phyloP scores from a whole-genome alignment of 2,888 invertebrate species.

The Ptychoptera albimana region DNA sequence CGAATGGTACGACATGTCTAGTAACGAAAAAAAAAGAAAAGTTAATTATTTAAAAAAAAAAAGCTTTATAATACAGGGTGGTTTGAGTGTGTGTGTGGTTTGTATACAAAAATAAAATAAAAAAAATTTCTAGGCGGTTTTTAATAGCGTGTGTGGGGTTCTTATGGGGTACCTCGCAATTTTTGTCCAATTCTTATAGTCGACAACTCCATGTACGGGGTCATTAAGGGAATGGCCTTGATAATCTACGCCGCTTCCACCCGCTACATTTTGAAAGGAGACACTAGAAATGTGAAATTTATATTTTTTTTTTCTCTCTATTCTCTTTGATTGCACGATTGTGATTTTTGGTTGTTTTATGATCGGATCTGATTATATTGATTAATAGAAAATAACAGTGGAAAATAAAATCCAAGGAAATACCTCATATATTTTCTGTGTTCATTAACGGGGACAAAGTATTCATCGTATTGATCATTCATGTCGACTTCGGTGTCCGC shows the following conservation, averaged over 20 bases:
- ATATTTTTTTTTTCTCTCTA: not conserved
- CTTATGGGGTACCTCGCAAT: conserved; percentile 31
- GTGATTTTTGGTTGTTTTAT: not conserved
- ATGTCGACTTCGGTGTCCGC: conserved; percentile 43
- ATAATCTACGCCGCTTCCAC: conserved; percentile 16
- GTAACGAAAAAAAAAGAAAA: not conserved
- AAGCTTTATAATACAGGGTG: no score
- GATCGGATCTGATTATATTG: no score
- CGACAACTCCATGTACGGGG: conserved; percentile 37
- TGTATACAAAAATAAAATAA: no score
- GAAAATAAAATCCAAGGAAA: conserved; percentile 8
- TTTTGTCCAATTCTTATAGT: conserved; percentile 42
- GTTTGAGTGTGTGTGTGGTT: no score
- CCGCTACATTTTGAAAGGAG: conserved; percentile 12
- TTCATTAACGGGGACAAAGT: conserved; percentile 72
- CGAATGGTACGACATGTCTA: not conserved
- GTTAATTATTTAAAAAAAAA: no score
- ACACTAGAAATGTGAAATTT: conserved; percentile 9
- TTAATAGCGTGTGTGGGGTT: no score
- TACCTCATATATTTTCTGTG: conserved; percentile 75
- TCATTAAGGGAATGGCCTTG: conserved; percentile 37
- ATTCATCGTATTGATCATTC: conserved; percentile 62
- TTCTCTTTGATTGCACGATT: not conserved
- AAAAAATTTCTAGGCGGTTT: no score
- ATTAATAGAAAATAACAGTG: no score